These are phyloP conservation scores for Hydropotes inermis DNA, from an alignment of 2,113 vertebrate species.

Conservation along the genomic window DNA sequence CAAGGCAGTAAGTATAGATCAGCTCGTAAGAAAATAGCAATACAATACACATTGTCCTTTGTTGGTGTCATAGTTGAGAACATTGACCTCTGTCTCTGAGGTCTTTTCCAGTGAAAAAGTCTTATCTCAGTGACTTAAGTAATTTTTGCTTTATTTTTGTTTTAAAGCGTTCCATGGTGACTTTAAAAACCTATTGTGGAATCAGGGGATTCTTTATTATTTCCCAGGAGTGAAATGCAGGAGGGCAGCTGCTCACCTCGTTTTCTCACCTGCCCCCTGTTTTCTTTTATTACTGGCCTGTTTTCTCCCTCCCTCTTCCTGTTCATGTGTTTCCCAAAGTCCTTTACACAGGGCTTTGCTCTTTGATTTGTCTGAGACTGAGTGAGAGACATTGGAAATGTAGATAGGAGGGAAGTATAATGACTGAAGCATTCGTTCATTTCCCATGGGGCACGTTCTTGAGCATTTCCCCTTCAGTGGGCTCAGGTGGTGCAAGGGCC, in stretches of 20 bases:
- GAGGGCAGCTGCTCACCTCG: neutral
- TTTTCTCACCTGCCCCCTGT: neutral
- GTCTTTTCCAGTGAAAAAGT: neutral
- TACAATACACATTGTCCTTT: neutral
- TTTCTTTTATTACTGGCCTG: neutral
- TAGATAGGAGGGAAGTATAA: neutral
- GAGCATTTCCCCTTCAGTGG: no score
- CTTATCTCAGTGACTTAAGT: neutral
- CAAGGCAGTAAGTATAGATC: neutral
- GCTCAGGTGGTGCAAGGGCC: neutral
- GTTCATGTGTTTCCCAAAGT: neutral
- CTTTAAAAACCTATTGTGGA: neutral
- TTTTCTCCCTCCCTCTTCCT: neutral
- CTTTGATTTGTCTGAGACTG: neutral
- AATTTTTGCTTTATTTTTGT: neutral
- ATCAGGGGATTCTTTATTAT: no score
- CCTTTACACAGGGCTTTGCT: neutral
- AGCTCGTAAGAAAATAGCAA: neutral
- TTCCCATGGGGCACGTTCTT: neutral
- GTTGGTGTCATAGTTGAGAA: neutral
- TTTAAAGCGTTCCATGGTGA: neutral
- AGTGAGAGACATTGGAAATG: neutral
- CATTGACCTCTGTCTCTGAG: neutral
- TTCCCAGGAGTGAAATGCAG: neutral
- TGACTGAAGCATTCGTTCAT: rapidly evolving